Conservation (phyloP, 35 echinoderm and acorn worm genomes). For the Lytechinus pictus region DNA sequence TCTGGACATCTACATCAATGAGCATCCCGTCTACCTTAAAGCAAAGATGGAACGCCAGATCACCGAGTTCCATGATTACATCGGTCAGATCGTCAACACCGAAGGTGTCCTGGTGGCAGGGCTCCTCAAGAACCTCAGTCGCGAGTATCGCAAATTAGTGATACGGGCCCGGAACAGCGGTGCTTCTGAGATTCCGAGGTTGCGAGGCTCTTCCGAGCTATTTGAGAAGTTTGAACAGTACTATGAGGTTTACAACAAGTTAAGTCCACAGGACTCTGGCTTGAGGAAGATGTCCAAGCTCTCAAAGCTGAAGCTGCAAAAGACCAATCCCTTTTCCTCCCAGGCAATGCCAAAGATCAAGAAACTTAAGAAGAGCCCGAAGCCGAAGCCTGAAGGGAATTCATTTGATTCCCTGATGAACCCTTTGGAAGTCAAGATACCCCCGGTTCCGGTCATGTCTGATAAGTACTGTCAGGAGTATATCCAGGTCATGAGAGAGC, state of each 20-base stretch:
- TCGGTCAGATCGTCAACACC: constrained; percentile 4
- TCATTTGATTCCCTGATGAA: background rate
- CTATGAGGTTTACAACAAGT: background rate
- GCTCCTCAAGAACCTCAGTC: constrained; percentile 34
- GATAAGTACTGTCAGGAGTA: constrained; percentile 25
- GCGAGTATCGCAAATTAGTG: constrained; percentile 39
- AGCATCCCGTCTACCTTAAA: background rate
- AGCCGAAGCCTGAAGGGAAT: background rate
- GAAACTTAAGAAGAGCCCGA: constrained; percentile 6
- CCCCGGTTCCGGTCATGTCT: background rate
- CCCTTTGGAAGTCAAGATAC: background rate
- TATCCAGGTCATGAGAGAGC: constrained; percentile 12
- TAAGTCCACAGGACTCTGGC: background rate
- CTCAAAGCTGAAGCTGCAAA: background rate
- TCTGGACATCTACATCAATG: constrained; percentile 37
- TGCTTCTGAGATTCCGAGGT: background rate
- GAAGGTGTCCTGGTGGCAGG: background rate
- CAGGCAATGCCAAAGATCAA: background rate
- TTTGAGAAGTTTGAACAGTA: constrained; percentile 36
- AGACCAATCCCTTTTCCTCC: background rate
- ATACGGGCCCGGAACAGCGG: background rate
- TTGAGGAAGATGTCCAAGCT: background rate
- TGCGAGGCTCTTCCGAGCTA: background rate
- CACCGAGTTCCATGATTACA: constrained; percentile 4
- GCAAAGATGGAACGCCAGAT: constrained; percentile 40